Evolutionary conservation across 2,888 invertebrate genomes (phyloP).

Genomic region (Prosopocoilus inquinatus): DNA sequence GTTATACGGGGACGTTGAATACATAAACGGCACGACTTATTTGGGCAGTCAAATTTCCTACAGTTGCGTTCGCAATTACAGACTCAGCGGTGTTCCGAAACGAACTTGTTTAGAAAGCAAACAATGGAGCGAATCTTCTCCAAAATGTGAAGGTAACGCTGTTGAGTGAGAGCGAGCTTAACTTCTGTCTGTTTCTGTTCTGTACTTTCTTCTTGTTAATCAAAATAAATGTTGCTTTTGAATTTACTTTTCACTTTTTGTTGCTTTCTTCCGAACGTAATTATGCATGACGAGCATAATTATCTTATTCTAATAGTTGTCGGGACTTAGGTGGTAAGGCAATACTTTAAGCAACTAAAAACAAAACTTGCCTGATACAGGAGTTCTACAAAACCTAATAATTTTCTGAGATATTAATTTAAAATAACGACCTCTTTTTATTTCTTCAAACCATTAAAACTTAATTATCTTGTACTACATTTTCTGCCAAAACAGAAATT

Average conservation of each 20-base stretch:
- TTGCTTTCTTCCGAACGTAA: no score
- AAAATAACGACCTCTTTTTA: no score
- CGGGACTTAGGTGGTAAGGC: no score
- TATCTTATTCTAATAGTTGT: not conserved
- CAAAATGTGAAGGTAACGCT: slow-evolving; percentile 77
- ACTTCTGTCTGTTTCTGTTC: no score
- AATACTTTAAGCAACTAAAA: no score
- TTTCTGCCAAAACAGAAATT: slow-evolving; percentile 7
- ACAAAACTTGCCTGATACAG: no score
- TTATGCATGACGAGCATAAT: not conserved
- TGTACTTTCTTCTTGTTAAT: no score
- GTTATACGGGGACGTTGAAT: slow-evolving; percentile 73
- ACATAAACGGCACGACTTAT: slow-evolving; percentile 76
- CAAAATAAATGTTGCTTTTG: no score
- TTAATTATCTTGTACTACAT: slow-evolving; percentile 1
- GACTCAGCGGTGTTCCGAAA: slow-evolving; percentile 71
- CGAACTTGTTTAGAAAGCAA: slow-evolving; percentile 72
- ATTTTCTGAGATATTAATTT: no score
- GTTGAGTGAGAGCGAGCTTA: no score
- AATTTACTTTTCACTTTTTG: no score
- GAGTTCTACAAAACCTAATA: no score
- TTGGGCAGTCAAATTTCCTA: slow-evolving; percentile 79
- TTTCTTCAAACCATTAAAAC: not conserved
- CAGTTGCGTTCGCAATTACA: slow-evolving; percentile 76
- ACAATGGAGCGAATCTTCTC: slow-evolving; percentile 80